These are phyloP conservation scores for Halichoerus grypus DNA, from an alignment of 2,113 vertebrate species.

Conservation along the genomic window DNA sequence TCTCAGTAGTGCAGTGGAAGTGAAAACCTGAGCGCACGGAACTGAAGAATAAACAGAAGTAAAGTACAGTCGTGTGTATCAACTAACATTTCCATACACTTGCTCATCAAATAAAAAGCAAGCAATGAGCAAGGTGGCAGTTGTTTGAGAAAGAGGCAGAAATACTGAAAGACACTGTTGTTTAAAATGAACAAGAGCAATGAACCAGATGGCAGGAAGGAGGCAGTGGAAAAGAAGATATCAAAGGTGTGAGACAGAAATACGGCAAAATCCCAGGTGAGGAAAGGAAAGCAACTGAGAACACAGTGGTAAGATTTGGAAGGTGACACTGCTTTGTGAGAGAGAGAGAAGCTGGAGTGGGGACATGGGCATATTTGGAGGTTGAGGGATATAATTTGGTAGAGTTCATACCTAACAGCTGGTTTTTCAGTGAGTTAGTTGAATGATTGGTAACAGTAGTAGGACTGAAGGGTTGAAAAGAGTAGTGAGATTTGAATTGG, in stretches of 20 bases:
- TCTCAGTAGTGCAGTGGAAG: neutral
- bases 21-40: neutral
- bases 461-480: neutral
- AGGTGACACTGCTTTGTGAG: rapidly evolving
- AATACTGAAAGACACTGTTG: neutral
- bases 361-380: neutral
- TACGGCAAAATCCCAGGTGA: neutral
- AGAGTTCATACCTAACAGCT: neutral
- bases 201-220: neutral
- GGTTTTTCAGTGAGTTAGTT: neutral
- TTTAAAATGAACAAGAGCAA: neutral
- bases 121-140: neutral
- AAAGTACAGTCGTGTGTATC: neutral
- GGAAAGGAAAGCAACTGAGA: neutral
- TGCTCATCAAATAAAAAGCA: neutral
- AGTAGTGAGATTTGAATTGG: neutral
- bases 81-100: neutral
- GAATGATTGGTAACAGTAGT: neutral
- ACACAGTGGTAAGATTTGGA: neutral
- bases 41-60: neutral
- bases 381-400: neutral
- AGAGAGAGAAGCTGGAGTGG: neutral
- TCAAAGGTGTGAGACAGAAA: neutral
- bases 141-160: neutral
- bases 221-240: neutral